phyloP scores from a whole-genome alignment of 2,113 vertebrate species.

The Antennarius striatus region DNA sequence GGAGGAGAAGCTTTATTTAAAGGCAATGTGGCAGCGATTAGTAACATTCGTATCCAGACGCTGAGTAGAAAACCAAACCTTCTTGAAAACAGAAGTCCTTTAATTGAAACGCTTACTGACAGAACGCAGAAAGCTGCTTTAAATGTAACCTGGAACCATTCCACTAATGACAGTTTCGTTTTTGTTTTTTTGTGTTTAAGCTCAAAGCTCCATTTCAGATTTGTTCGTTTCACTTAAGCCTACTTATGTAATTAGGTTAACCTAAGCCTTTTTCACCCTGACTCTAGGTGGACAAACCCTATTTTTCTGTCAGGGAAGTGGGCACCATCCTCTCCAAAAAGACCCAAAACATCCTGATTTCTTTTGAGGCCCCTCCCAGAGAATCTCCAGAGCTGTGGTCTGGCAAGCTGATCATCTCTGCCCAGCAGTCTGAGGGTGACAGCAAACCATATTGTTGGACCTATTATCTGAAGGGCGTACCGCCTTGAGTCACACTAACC shows the following conservation, averaged over 20 bases:
- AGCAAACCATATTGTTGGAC: constrained; percentile 77
- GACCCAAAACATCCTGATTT: constrained; percentile 71
- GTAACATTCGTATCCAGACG: not conserved
- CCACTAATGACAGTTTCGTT: not conserved
- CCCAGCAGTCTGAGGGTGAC: constrained; percentile 59
- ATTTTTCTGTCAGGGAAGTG: constrained; percentile 75
- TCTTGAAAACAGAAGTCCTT: not conserved
- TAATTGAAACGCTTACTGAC: not conserved
- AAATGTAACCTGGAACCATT: constrained; percentile 3
- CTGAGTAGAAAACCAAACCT: not conserved
- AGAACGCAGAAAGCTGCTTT: not conserved
- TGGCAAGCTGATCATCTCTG: constrained; percentile 80
- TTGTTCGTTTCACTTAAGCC: not conserved
- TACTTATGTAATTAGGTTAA: not conserved
- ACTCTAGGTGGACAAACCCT: constrained; percentile 79
- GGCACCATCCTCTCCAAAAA: constrained; percentile 80
- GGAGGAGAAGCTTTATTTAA: not conserved
- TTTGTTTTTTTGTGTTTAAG: not conserved
- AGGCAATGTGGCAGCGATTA: not conserved
- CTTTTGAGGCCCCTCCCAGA: constrained; percentile 68
- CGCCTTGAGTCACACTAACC: constrained; percentile 32
- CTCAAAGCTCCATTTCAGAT: not conserved
- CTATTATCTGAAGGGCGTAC: constrained; percentile 83
- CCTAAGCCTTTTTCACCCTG: not conserved
- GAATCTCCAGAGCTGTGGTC: constrained; percentile 65